Percentiles rank a stretch among this genome's conserved stretches.
phyloP scores from a whole-genome alignment of 2,888 invertebrate species.

The Dolichomitus sp. region DNA sequence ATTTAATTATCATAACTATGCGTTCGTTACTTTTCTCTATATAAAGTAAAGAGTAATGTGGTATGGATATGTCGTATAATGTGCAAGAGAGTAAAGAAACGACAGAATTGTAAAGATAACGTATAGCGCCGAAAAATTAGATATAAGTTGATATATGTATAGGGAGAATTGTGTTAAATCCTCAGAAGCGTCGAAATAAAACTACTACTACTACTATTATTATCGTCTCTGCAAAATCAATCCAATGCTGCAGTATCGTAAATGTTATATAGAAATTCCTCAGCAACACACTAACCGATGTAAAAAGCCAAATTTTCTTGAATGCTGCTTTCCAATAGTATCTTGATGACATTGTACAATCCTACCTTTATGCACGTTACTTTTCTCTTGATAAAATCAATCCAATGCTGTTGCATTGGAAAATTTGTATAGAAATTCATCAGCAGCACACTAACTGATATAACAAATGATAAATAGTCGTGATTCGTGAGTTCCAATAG shows the following conservation, averaged over 20 bases:
- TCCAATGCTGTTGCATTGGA: not conserved
- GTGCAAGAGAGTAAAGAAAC: too few species aligned
- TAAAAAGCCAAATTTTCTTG: not conserved
- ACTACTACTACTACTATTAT: too few species aligned
- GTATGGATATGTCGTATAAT: too few species aligned
- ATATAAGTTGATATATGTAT: not conserved
- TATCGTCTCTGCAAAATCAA: not conserved
- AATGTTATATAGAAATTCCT: not conserved
- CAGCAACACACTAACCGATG: constrained; percentile 2
- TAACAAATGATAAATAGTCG: constrained; percentile 8
- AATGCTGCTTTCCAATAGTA: not conserved
- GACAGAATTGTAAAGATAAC: too few species aligned
- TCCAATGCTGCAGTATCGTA: not conserved
- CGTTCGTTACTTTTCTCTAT: too few species aligned
- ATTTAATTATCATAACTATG: too few species aligned
- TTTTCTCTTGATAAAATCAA: not conserved
- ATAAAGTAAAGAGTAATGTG: not conserved
- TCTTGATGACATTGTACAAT: not conserved
- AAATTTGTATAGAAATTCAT: not conserved
- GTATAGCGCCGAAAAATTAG: too few species aligned
- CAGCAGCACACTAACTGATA: constrained; percentile 13
- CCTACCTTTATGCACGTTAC: not conserved
- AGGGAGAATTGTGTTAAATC: too few species aligned
- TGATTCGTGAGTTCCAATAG: not conserved
- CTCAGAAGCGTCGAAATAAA: too few species aligned